Percentiles rank a stretch among this genome's conserved stretches.
Evolutionary conservation across 2,113 vertebrate genomes (phyloP).

Genomic region (Miniopterus natalensis): DNA sequence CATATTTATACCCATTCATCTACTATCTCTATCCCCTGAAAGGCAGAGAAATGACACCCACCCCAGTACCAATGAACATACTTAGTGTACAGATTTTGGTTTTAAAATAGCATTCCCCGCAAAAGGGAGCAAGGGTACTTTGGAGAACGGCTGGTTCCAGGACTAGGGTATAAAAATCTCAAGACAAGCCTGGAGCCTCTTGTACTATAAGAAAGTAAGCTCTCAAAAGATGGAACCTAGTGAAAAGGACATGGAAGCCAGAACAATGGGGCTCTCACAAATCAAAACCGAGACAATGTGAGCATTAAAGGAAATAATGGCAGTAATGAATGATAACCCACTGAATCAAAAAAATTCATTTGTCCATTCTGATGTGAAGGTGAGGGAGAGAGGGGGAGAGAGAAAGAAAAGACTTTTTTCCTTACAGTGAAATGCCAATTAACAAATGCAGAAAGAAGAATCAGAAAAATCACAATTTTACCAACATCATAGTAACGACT

Average conservation of each 20-base stretch:
- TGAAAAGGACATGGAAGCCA: neutral
- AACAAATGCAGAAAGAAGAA: constrained; percentile 14
- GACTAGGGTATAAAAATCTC: neutral
- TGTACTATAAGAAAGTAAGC: neutral
- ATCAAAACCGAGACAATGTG: neutral
- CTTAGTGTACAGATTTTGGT: neutral
- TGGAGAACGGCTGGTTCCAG: neutral
- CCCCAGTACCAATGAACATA: neutral
- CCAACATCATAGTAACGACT: neutral
- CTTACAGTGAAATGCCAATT: neutral
- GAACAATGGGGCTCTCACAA: neutral
- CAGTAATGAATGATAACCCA: neutral
- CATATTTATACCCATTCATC: neutral
- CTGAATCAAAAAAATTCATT: neutral
- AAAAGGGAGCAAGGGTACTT: neutral
- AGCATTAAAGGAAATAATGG: neutral
- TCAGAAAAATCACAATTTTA: neutral
- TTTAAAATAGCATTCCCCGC: neutral
- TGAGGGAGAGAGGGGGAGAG: neutral
- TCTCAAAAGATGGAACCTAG: neutral
- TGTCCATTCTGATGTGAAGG: neutral
- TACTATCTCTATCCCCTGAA: neutral
- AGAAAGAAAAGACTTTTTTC: neutral
- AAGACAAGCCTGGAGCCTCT: neutral
- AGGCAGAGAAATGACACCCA: neutral